Base-by-base conservation (phyloP, 2,797 vertebrate species). In the Lutra lutra region DNA sequence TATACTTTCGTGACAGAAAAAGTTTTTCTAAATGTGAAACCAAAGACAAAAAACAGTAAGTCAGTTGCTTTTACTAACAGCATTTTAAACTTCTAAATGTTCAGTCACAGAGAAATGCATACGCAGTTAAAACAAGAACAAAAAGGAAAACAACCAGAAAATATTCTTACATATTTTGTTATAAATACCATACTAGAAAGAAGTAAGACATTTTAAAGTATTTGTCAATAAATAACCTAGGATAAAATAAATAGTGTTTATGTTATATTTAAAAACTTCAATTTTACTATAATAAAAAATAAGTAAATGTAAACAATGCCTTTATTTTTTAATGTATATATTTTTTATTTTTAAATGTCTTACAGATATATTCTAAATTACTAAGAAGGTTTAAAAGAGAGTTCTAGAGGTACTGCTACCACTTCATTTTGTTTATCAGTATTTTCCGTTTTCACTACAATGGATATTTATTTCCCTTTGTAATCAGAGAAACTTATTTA, bases 351-450 rank as follows among this genome's bases (percentile, higher is more conserved):
- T 83, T 46, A 70, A 72, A 46, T 80, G 58, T 46, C 29, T 84
- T 51, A 25, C 18, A 86, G 5, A 51, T 68, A 60, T 15, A 15
- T 54, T 54, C 18, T 51, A 54, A 48, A 83, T n/a, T 21, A 77
- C 7, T 83, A 48, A 32, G 0, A 75, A 73, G 17, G 15, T 86
- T 87, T 40, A 66, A 72, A 82, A 46, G 13, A 40, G 27, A 92
- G 2, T 75, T 83, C 20, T 66, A 64, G 7, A 82, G 87, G 27
- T 40, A 66, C 5, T 68, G 0, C 3, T 56, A 3, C 13, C 6
- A 5, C 56, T 82, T 91, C 75, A 86, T 87, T 80, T 92, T 46
- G 43, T 75, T 75, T 96, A 91, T 88, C 32, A 86, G 4, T 58
- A 27, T 46, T 91, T 84, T 88, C 1, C 2, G 68, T 20, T 35